Evolutionary conservation across 1,140 invertebrate genomes (phyloP).

Genomic region (Hypsibius dujardini): DNA sequence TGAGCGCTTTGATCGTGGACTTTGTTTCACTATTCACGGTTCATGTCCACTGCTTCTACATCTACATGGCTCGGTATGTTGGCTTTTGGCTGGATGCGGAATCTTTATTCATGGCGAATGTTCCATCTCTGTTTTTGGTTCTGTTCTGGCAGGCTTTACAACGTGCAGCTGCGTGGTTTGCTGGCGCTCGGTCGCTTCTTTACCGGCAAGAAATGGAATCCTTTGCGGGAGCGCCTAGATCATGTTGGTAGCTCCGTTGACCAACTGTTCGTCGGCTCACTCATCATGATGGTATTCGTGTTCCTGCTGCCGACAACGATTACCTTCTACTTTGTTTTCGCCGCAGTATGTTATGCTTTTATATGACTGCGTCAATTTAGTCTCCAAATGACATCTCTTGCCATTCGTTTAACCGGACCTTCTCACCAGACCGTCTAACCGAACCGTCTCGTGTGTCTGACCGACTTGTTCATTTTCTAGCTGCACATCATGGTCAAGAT

Average conservation of each 20-base stretch:
- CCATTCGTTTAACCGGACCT: not conserved
- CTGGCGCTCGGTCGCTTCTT: conserved; percentile 64
- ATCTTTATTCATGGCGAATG: not conserved
- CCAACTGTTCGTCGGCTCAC: conserved; percentile 69
- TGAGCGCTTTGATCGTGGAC: conserved; percentile 60
- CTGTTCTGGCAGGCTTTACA: conserved; percentile 47
- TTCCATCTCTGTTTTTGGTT: conserved; percentile 7
- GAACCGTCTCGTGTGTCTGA: too few species aligned
- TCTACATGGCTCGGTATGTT: conserved; percentile 68
- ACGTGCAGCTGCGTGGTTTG: conserved; percentile 55
- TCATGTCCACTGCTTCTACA: conserved; percentile 83
- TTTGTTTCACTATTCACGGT: conserved; percentile 62
- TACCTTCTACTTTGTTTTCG: conserved; percentile 75
- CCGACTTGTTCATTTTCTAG: not conserved
- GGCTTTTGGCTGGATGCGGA: conserved; percentile 11
- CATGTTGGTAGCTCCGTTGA: conserved; percentile 48
- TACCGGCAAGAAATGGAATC: conserved; percentile 78
- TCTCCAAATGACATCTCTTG: not conserved
- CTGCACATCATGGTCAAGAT: not conserved
- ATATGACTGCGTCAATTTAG: too few species aligned
- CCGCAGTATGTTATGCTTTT: conserved; percentile 42
- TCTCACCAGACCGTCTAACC: too few species aligned
- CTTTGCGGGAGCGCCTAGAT: conserved; percentile 56
- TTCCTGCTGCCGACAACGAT: conserved; percentile 72
- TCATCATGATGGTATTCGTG: conserved; percentile 70